Base-by-base conservation (phyloP, 1,140 invertebrate genomes). In the Drosophila sp. region DNA sequence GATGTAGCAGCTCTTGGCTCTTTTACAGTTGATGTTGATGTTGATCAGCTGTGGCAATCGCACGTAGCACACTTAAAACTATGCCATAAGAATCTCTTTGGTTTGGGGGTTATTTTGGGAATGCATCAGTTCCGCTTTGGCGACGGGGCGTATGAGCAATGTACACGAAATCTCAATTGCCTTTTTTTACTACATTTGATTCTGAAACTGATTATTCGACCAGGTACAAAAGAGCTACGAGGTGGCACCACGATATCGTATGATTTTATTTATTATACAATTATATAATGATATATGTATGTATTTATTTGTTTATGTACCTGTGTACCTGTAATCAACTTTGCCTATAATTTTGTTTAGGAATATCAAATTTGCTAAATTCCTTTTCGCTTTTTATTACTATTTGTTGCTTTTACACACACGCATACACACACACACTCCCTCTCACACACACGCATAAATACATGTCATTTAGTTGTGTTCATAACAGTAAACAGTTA, bases 401-500 rank as follows among this genome's bases (percentile, higher is more conserved):
- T 36, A 21, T 38, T 29, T 38, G 76, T 56, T 59, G 56, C 56
- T 62, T 62, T 51, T 16, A 43, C 45, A 56, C 16, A 18, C 13
- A 59, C 14, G n/a, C n/a, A n/a, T n/a, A 43, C 40, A 40, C 40
- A 54, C 51, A 43, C 18, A 27, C 16, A 56, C 41, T 41, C n/a
- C n/a, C n/a, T n/a, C n/a, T n/a, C n/a, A n/a, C 32, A 29, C 34
- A 34, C 32, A 38, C 32, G 27, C 69, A 48, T 11, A 21, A 21
- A 21, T 21, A 21, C 21, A 21, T 21, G 21, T n/a, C 41, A 29
- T 16, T 41, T 29, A 18, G 1, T 36, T 29, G n/a, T 38, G n/a
- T 32, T 73, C 80, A 84, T 74, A 78, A 86, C 81, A 86, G 81
- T 86, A 86, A 86, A 83, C 80, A 87, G 65, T 81, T 86, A 87